These are phyloP conservation scores for Bos javanicus DNA, from an alignment of 2,113 vertebrate species.

Conservation along the genomic window DNA sequence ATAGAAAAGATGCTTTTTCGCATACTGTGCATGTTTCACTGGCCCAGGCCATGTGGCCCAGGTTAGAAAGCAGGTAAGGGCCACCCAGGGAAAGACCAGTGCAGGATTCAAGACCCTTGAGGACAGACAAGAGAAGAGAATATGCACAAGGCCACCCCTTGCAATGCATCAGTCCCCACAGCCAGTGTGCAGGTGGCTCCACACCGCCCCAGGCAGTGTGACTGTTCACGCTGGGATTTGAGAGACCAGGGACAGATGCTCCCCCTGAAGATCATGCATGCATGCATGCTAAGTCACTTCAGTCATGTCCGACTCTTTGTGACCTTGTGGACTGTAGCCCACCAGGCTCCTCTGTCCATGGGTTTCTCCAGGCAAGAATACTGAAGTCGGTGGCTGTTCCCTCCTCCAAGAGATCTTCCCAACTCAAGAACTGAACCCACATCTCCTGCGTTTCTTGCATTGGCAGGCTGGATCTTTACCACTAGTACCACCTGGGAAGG, in stretches of 20 bases:
- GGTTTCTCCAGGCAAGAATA: background rate
- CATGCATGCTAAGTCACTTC: background rate
- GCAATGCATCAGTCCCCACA: rapidly evolving
- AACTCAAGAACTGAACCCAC: background rate
- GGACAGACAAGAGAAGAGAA: background rate
- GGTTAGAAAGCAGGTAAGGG: background rate
- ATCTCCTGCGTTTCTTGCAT: background rate
- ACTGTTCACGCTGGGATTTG: rapidly evolving
- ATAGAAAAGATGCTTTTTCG: background rate
- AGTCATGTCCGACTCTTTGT: background rate
- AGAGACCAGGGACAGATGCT: background rate
- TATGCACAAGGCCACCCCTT: background rate
- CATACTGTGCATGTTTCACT: background rate
- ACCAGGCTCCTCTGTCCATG: background rate
- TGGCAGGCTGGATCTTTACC: background rate
- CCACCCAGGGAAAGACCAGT: background rate
- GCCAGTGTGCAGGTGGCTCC: background rate
- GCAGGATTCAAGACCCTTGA: background rate
- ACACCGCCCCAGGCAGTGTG: rapidly evolving
- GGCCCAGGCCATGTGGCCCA: background rate
- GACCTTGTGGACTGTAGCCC: background rate
- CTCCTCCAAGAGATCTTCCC: background rate
- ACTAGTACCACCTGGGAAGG: background rate
- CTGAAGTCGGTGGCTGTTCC: background rate
- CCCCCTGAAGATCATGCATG: background rate